These are phyloP conservation scores for Caenorhabditis plicata DNA, from an alignment of 2,888 invertebrate genomes.

Conservation along the genomic window DNA sequence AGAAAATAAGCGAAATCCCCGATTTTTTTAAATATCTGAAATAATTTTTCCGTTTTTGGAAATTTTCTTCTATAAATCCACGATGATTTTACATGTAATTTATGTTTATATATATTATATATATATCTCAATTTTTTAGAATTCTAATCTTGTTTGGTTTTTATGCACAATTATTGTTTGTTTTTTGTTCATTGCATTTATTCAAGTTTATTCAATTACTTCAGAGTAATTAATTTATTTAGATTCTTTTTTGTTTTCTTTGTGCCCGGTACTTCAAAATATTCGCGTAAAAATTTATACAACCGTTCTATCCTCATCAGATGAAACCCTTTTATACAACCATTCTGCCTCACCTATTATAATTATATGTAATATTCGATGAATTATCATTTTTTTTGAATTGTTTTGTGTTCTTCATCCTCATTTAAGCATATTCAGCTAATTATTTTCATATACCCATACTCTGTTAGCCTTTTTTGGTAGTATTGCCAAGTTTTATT, in stretches of 20 bases:
- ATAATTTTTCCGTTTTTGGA: no score
- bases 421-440: neutral
- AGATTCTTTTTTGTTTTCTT: neutral
- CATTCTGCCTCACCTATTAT: slow-evolving; percentile 32
- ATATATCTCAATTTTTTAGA: no score
- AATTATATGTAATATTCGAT: neutral
- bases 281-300: slow-evolving; percentile 26
- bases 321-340: slow-evolving; percentile 21
- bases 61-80: neutral
- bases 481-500: slow-evolving; percentile 15
- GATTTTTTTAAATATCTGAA: no score
- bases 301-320: slow-evolving; percentile 33
- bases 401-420: neutral
- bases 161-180: neutral
- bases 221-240: neutral
- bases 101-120: no score
- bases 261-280: no score
- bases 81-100: no score
- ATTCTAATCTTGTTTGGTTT: slow-evolving; percentile 4
- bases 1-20: no score
- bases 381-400: neutral
- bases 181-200: no score
- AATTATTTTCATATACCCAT: neutral
- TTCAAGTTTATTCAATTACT: no score
- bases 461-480: slow-evolving; percentile 1